A percentile compares a stretch with the other conserved stretches of the same genome.
Conservation (phyloP, 2,113 vertebrate species). For the Xyrauchen texanus region DNA sequence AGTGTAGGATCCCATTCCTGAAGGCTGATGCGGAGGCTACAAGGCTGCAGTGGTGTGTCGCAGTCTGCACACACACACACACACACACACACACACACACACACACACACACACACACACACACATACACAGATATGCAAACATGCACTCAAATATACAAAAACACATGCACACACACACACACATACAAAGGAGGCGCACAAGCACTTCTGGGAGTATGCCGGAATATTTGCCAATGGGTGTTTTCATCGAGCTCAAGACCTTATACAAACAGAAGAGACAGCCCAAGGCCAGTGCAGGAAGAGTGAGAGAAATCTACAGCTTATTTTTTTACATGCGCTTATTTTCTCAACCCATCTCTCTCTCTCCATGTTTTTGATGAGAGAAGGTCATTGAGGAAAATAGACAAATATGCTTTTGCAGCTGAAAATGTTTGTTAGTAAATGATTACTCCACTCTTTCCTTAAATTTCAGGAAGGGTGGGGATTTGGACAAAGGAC, state of each 20-base stretch:
- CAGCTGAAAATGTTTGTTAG: neutral
- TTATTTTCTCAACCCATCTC: constrained; percentile 24
- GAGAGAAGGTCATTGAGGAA: constrained; percentile 16
- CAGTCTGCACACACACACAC: constrained; percentile 13
- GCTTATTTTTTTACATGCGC: constrained; percentile 21
- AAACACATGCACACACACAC: constrained; percentile 29
- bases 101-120: constrained; percentile 23
- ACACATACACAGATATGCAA: constrained; percentile 41
- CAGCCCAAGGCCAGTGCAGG: constrained; percentile 69
- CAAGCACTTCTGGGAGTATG: constrained; percentile 42
- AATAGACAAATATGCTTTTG: constrained; percentile 27
- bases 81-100: constrained; percentile 23
- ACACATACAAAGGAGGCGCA: constrained; percentile 43
- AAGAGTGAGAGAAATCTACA: constrained; percentile 46
- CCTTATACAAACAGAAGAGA: constrained; percentile 72
- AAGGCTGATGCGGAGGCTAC: constrained; percentile 61
- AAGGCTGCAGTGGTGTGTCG: constrained; percentile 39
- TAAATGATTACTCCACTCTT: neutral
- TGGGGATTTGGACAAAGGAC: neutral
- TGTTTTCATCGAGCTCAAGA: constrained; percentile 72
- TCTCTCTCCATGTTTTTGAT: constrained; percentile 26
- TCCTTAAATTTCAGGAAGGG: neutral
- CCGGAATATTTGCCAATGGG: constrained; percentile 52
- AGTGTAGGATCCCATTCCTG: constrained; percentile 60
- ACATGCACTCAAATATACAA: constrained; percentile 37